A percentile compares a stretch with the other conserved stretches of the same genome.
phyloP scores from a whole-genome alignment of 2,797 vertebrate genomes.

The Graptemys geographica region DNA sequence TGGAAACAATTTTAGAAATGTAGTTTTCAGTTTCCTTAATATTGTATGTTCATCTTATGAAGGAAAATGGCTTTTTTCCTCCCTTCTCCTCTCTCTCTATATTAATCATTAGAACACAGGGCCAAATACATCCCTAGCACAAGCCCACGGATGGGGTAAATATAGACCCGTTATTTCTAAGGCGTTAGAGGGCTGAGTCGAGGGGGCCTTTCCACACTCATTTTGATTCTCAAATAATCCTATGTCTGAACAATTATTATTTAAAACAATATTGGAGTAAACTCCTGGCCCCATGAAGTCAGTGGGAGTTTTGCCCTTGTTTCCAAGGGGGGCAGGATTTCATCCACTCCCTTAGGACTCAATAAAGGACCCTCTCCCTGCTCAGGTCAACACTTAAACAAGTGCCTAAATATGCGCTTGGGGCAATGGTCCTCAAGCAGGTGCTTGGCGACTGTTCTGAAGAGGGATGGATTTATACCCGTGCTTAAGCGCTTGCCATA shows the following conservation, averaged over 20 bases:
- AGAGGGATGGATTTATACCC: background rate
- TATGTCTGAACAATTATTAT: background rate
- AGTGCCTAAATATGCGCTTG: background rate
- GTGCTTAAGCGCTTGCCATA: background rate
- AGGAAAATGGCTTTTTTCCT: slow-evolving; percentile 40
- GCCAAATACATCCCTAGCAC: slow-evolving; percentile 3
- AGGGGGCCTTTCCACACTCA: slow-evolving; percentile 15
- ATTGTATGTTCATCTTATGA: slow-evolving; percentile 63
- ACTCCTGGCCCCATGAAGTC: slow-evolving; percentile 1
- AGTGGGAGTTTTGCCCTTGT: background rate
- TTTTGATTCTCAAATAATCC: slow-evolving; percentile 59
- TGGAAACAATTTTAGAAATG: slow-evolving; percentile 85
- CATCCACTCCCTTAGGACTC: background rate
- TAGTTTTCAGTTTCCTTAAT: slow-evolving; percentile 82
- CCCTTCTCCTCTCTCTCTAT: background rate
- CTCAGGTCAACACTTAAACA: background rate
- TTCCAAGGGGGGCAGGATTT: background rate
- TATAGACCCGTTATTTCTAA: background rate
- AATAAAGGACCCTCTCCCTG: background rate
- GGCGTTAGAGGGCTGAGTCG: background rate
- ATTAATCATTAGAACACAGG: slow-evolving; percentile 28
- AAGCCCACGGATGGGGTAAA: background rate
- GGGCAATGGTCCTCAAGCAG: background rate
- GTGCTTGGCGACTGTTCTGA: background rate
- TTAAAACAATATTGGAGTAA: slow-evolving; percentile 43